Conservation (phyloP, 2,888 invertebrate genomes). For the Callinectes sapidus region DNA sequence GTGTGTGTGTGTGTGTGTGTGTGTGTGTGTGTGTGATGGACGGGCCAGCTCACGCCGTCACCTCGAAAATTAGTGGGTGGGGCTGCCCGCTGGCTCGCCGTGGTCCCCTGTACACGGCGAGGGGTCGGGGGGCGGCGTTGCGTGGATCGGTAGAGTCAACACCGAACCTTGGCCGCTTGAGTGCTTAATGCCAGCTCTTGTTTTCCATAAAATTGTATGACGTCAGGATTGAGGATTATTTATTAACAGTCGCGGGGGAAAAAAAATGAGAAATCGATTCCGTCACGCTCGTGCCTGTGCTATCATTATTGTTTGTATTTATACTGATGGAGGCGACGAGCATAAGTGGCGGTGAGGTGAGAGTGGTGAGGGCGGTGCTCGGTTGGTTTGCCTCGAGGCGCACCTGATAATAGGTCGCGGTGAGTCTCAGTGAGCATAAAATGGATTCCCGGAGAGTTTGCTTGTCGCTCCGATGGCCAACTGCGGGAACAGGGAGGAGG, state of each 20-base stretch:
- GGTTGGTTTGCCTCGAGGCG: conserved; percentile 14
- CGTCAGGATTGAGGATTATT: conserved; percentile 3
- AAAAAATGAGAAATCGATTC: conserved; percentile 13
- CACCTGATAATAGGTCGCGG: neutral
- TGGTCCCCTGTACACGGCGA: neutral
- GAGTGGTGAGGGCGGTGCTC: neutral
- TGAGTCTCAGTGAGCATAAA: conserved; percentile 15
- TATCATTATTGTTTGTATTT: conserved; percentile 3
- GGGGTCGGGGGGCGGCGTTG: neutral
- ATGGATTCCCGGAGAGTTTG: neutral
- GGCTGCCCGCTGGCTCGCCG: conserved; percentile 20
- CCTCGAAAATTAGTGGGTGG: conserved; percentile 37
- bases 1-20: conserved; percentile 4
- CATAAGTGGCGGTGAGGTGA: neutral
- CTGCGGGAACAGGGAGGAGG: conserved; percentile 8
- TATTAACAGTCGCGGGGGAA: neutral
- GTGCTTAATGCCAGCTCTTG: conserved; percentile 32
- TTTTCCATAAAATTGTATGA: conserved; percentile 18
- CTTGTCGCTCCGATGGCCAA: neutral
- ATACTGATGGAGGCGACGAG: conserved; percentile 10
- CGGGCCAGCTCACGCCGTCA: conserved; percentile 8
- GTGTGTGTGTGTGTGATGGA: conserved; percentile 22
- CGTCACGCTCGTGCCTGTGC: conserved; percentile 19
- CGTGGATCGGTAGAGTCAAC: conserved; percentile 20
- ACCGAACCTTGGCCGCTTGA: conserved; percentile 13